A percentile compares a stretch with the other conserved stretches of the same genome.
Evolutionary conservation across 2,888 invertebrate genomes (phyloP).

Genomic region (Tricholauxania praeusta): DNA sequence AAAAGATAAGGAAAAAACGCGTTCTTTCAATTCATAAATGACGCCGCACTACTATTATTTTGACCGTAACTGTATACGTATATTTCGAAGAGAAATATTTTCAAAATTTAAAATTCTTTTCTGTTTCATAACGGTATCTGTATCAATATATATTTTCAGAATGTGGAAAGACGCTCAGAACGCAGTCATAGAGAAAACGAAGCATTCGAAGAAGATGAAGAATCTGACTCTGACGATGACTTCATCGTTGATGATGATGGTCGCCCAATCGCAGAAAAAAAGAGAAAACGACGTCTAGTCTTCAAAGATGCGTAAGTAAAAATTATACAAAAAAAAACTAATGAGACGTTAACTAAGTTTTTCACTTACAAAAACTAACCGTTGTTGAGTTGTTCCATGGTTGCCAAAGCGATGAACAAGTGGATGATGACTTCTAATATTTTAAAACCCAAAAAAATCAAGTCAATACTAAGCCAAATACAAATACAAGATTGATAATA

Average conservation of each 20-base stretch:
- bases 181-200: constrained; percentile 73
- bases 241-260: constrained; percentile 98
- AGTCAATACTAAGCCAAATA: too few relatives aligned
- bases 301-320: constrained; percentile 87
- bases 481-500: too few relatives aligned
- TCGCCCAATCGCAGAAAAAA: constrained; percentile 84
- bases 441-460: not conserved
- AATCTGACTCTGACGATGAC: constrained; percentile 89
- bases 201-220: constrained; percentile 77
- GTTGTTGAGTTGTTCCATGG: not conserved
- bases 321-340: too few relatives aligned
- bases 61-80: too few relatives aligned
- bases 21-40: too few relatives aligned
- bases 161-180: constrained; percentile 83
- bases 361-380: too few relatives aligned
- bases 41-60: too few relatives aligned
- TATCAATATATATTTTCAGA: constrained; percentile 68
- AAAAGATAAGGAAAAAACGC: too few relatives aligned
- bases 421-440: not conserved
- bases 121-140: too few relatives aligned
- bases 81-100: not conserved
- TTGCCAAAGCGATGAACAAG: not conserved
- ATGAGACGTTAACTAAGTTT: too few relatives aligned
- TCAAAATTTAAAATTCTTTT: too few relatives aligned
- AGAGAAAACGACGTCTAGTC: constrained; percentile 83